Conservation (phyloP, 2,113 vertebrate species). For the Bubalus kerabau region DNA sequence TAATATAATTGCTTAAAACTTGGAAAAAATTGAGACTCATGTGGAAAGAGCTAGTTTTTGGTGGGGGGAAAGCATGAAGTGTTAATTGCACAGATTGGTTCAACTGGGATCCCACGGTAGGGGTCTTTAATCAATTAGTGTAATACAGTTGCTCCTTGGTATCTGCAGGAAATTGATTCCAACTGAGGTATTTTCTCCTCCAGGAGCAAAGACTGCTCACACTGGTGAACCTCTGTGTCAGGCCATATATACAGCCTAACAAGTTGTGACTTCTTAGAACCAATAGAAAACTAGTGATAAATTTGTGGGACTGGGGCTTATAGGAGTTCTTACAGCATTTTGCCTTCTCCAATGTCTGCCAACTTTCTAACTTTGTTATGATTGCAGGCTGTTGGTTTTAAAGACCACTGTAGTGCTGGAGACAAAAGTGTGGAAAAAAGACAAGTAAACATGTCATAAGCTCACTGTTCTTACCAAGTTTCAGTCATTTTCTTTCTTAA, state of each 20-base stretch:
- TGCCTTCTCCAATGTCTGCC: not conserved
- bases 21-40: not conserved
- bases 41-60: not conserved
- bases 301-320: not conserved
- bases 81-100: not conserved
- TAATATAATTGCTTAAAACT: not conserved
- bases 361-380: not conserved
- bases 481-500: not conserved
- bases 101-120: not conserved
- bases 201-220: not conserved
- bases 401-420: not conserved
- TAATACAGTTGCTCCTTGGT: not conserved
- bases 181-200: not conserved
- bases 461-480: not conserved
- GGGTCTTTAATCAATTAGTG: not conserved
- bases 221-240: not conserved
- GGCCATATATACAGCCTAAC: not conserved
- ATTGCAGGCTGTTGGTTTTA: not conserved
- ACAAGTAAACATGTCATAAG: not conserved
- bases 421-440: not conserved
- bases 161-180: not conserved
- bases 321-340: not conserved
- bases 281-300: not conserved
- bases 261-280: not conserved
- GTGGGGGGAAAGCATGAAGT: not conserved